These are phyloP conservation scores for Apodemia zela DNA, from an alignment of 2,888 invertebrate species.

Conservation along the genomic window DNA sequence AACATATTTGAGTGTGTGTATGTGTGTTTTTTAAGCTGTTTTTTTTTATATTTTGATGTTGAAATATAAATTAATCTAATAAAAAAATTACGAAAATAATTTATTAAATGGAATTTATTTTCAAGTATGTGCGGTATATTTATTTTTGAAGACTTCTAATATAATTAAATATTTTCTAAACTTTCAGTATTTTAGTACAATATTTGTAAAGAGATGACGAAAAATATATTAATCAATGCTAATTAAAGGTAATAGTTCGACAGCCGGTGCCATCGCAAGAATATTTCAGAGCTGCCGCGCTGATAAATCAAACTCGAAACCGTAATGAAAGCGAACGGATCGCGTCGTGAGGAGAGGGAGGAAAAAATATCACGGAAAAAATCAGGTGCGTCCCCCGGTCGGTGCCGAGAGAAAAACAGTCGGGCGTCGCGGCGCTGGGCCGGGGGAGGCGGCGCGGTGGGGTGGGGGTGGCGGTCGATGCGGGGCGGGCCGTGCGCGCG, in stretches of 20 bases:
- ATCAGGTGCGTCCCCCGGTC: slow-evolving; percentile 79
- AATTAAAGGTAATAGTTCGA: slow-evolving; percentile 75
- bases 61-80: too few relatives aligned
- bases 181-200: neutral
- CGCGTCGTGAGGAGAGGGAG: slow-evolving; percentile 79
- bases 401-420: slow-evolving; percentile 76
- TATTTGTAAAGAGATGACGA: neutral
- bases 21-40: too few relatives aligned
- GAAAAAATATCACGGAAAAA: slow-evolving; percentile 81
- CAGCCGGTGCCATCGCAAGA: slow-evolving; percentile 71
- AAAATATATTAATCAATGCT: slow-evolving; percentile 64
- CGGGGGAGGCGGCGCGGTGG: slow-evolving; percentile 37
- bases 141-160: neutral
- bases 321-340: slow-evolving; percentile 81
- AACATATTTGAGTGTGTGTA: too few relatives aligned
- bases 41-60: too few relatives aligned
- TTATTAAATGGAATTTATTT: too few relatives aligned
- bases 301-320: slow-evolving; percentile 81
- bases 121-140: too few relatives aligned
- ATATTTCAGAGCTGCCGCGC: slow-evolving; percentile 75
- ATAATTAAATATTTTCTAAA: slow-evolving; percentile 23
- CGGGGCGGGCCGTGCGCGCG: slow-evolving; percentile 59
- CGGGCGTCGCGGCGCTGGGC: slow-evolving; percentile 52
- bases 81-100: too few relatives aligned
- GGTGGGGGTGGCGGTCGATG: slow-evolving; percentile 65